phyloP scores from a whole-genome alignment of 1,140 invertebrate species.

The Bilobella aurantiaca region DNA sequence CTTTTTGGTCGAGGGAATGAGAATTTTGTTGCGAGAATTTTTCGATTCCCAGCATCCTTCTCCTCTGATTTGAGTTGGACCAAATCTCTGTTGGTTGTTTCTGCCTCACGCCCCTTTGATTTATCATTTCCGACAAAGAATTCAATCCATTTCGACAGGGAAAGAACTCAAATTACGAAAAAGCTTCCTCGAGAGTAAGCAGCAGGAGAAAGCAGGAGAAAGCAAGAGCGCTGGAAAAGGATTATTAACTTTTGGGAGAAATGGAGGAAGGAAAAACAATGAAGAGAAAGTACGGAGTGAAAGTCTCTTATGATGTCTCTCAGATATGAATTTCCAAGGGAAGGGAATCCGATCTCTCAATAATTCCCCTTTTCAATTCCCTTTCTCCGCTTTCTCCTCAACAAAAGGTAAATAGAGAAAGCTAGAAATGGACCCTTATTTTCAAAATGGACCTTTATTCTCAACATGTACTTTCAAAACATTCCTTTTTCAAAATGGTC shows the following conservation, averaged over 20 bases:
- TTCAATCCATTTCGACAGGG: neutral
- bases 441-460: too few species aligned
- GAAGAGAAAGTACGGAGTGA: neutral
- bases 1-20: too few species aligned
- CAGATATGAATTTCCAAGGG: neutral
- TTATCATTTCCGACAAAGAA: neutral
- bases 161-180: neutral
- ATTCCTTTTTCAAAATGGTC: too few species aligned
- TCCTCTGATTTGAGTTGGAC: too few species aligned
- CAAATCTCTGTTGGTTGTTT: too few species aligned
- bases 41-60: too few species aligned
- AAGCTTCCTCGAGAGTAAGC: neutral
- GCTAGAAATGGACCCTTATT: too few species aligned
- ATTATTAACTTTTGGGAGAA: neutral
- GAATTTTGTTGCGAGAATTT: too few species aligned
- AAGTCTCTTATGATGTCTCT: too few species aligned
- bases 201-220: neutral
- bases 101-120: neutral
- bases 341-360: neutral
- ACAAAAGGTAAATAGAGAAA: slow-evolving; percentile 8
- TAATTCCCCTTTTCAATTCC: neutral
- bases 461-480: too few species aligned
- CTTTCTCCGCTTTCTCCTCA: neutral
- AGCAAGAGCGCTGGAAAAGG: neutral
- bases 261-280: neutral